Base-by-base conservation (phyloP, 2,888 invertebrate species). In the Crepidodera aurea region DNA sequence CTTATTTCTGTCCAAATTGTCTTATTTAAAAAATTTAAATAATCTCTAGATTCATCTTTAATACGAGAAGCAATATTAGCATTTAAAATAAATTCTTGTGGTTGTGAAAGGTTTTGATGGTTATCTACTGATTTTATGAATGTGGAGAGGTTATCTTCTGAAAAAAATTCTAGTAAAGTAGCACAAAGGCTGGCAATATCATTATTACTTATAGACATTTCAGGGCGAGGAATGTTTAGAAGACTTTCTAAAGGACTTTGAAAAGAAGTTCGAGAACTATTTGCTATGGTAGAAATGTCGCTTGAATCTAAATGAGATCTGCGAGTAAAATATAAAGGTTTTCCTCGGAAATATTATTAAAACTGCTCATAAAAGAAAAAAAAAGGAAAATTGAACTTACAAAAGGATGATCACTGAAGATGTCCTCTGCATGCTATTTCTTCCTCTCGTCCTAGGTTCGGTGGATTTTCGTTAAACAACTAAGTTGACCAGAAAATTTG, bases 391-490 rank as follows among this genome's bases (percentile, higher is more conserved):
- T 25, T 40, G 12, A 8, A 37, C 27, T 42, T 42, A 55, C 44
- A 55, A 42, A 27, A 54, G 42, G 32, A 55, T 29, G 16, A 50
- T 50, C 50, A 50, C 16, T 29, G 34, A 15, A 0, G 50, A 50
- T 50, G 22, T 32, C 34, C n/a, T 50, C 16, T 50, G 50, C 32
- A 42, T 42, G 8, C 42, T 42, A 42, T 1, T 42, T 15, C 42
- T 40, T 40, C 40, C 13, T 40, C 16, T 34, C 34, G 12, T 40
- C 12, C 16, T 5, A 40, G 13, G 12, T 40, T 18, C 40, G 5
- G 5, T 40, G 12, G 40, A 40, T 40, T 40, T 40, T 40, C 40
- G 40, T 40, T 15, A 19, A 44, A 44, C 19, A 37, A 37, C 10
- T n/a, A n/a, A n/a, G n/a, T n/a, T 37, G 12, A 37, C 37, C 37